Conservation (phyloP, 2,797 vertebrate genomes). For the Gobionotothen gibberifrons region DNA sequence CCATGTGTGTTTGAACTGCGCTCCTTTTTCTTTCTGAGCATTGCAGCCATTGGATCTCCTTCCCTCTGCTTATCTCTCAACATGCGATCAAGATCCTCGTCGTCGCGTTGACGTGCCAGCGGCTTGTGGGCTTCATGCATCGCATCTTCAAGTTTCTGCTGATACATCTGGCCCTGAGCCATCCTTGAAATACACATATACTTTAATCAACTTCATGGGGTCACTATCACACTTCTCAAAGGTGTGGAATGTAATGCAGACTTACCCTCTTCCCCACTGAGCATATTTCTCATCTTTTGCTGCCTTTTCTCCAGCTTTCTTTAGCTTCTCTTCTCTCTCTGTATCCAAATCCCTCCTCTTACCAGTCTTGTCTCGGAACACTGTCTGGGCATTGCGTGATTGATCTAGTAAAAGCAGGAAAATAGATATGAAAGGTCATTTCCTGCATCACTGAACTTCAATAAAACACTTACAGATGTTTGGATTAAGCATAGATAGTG, state of each 20-base stretch:
- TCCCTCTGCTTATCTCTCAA: constrained; percentile 94
- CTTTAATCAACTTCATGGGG: not conserved
- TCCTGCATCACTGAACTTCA: not conserved
- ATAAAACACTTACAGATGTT: not conserved
- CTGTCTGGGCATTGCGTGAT: constrained; percentile 87
- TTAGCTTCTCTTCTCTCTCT: constrained; percentile 88
- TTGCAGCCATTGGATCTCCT: constrained; percentile 95
- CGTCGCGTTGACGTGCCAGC: constrained; percentile 91
- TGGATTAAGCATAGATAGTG: not conserved
- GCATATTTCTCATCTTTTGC: constrained; percentile 92
- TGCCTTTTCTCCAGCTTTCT: constrained; percentile 85
- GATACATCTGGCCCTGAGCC: constrained; percentile 90
- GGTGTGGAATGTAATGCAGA: not conserved
- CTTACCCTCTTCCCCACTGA: constrained; percentile 95
- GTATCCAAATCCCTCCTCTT: constrained; percentile 89
- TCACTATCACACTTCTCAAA: not conserved
- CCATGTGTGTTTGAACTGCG: constrained; percentile 83
- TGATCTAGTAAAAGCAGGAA: constrained; percentile 80
- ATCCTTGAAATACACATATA: constrained; percentile 79
- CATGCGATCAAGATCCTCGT: constrained; percentile 94
- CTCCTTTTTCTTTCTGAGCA: constrained; percentile 90
- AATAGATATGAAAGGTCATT: constrained; percentile 9
- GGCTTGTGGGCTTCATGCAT: constrained; percentile 93
- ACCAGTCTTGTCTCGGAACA: constrained; percentile 93
- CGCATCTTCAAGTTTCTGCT: constrained; percentile 91